phyloP scores from a whole-genome alignment of 2,888 invertebrate genomes.

The Phaonia tiefii region DNA sequence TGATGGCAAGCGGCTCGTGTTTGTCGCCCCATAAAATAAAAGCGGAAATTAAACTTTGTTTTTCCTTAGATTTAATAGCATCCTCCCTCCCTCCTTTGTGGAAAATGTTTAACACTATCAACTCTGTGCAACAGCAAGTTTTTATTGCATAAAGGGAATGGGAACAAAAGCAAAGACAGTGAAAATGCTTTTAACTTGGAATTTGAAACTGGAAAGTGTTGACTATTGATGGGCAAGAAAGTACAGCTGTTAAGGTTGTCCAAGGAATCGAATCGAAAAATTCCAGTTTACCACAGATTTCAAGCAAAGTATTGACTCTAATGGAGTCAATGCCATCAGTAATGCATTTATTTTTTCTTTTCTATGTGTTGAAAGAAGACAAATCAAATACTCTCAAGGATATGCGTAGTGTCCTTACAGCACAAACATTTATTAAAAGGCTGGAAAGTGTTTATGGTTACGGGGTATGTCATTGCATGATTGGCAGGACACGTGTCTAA shows the following conservation, averaged over 20 bases:
- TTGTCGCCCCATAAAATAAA: slow-evolving; percentile 2
- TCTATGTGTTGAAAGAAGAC: too few relatives aligned
- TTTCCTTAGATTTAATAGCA: slow-evolving; percentile 68
- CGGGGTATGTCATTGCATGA: slow-evolving; percentile 22
- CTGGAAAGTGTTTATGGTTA: slow-evolving; percentile 15
- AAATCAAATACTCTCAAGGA: neutral
- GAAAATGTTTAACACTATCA: slow-evolving; percentile 61
- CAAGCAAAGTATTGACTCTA: neutral
- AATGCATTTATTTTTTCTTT: too few relatives aligned
- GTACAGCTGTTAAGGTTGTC: slow-evolving; percentile 58
- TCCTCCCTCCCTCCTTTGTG: slow-evolving; percentile 45
- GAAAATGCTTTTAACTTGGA: neutral
- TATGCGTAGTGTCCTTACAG: neutral
- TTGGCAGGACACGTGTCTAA: slow-evolving; percentile 64
- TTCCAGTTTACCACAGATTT: too few relatives aligned
- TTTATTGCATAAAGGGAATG: neutral
- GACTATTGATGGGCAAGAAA: slow-evolving; percentile 60
- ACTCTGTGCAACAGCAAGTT: slow-evolving; percentile 32
- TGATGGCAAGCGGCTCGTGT: neutral
- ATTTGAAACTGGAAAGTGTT: slow-evolving; percentile 41
- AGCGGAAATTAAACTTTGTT: slow-evolving; percentile 69
- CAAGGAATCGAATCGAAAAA: slow-evolving; percentile 42
- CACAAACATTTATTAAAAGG: neutral
- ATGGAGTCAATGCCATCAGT: slow-evolving; percentile 53
- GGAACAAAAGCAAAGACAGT: neutral